These are phyloP conservation scores for Muscicapa adusta DNA, from an alignment of 2,113 vertebrate species.

Conservation along the genomic window DNA sequence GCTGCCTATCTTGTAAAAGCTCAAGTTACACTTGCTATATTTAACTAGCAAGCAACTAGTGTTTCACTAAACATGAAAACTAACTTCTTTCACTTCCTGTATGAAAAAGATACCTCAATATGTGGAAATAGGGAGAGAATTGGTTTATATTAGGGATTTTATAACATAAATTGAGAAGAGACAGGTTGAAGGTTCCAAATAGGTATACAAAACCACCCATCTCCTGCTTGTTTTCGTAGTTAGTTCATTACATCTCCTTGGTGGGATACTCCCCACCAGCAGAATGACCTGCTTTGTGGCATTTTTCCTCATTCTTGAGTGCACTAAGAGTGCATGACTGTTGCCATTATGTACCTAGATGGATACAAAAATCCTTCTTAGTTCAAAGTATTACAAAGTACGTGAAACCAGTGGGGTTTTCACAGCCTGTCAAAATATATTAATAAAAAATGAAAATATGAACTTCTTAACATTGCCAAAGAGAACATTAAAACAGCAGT, in stretches of 20 bases:
- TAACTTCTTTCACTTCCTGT: slow-evolving; percentile 3
- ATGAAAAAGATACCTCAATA: slow-evolving; percentile 42
- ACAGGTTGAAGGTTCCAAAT: slow-evolving; percentile 51
- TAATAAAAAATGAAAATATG: slow-evolving; percentile 24
- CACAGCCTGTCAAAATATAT: slow-evolving; percentile 47
- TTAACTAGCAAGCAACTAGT: slow-evolving; percentile 15
- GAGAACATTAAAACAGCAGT: slow-evolving; percentile 28
- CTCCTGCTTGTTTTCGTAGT: slow-evolving; percentile 59
- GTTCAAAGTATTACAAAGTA: slow-evolving; percentile 32
- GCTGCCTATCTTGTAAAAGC: slow-evolving; percentile 14
- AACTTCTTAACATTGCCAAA: neutral
- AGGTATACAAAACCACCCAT: slow-evolving; percentile 53
- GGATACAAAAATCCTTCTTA: slow-evolving; percentile 74
- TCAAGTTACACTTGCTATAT: slow-evolving; percentile 23
- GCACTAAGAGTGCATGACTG: slow-evolving; percentile 70
- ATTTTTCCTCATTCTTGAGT: slow-evolving; percentile 67
- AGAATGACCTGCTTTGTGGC: slow-evolving; percentile 67
- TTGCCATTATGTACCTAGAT: slow-evolving; percentile 72
- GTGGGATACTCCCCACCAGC: slow-evolving; percentile 72
- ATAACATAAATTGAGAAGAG: slow-evolving; percentile 48
- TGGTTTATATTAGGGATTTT: neutral
- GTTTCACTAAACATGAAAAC: neutral
- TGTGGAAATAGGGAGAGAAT: slow-evolving; percentile 7
- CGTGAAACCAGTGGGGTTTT: slow-evolving; percentile 32
- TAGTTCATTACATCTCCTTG: slow-evolving; percentile 62